Base-by-base conservation (phyloP, 2,888 invertebrate genomes). In the Perizoma flavofasciatum region DNA sequence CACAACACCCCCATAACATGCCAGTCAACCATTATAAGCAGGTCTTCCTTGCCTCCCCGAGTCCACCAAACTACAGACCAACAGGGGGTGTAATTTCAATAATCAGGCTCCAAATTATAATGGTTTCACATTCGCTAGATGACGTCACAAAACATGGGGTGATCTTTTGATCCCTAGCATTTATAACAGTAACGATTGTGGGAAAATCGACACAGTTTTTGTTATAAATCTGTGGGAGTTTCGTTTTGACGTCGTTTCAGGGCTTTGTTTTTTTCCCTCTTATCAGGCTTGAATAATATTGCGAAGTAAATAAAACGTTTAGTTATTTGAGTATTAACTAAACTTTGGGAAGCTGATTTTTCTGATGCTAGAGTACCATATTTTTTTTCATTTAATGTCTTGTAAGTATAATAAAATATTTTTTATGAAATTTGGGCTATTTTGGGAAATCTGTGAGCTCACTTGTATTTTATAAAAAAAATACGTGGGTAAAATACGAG, bases 181-280 rank as follows among this genome's bases (percentile, higher is more conserved):
- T 86, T 79, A 85, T 83, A 82, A 81, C 81, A 77, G 76, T 75
- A 78, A 79, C 79, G 83, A 83, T 86, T 91, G 91, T 92, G 91
- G 92, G 91, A 92, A 90, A 88, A 85, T 86, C 78, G 77, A 81
- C 83, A 82, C 77, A 81, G 84, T 89, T 86, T 86, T 87, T 89
- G 83, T 86, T 86, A 84, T 83, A 85, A 88, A 86, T 87, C 86
- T 85, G 88, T 90, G 91, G 88, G 91, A 90, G 90, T 88, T 85
- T 82, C 83, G 75, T 85, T 89, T 84, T 86, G 85, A 86, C 83
- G 75, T 76, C 70, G 71, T 75, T 74, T 79, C 77, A 68, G 71
- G 66, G 71, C 64, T 69, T 80, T 84, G 82, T 79, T 83, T 75
- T 73, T 65, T 66, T 66, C 67, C 62, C 47, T 65, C 62, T 59